phyloP scores from a whole-genome alignment of 2,888 invertebrate genomes.

The Lamellibrachia satsuma region DNA sequence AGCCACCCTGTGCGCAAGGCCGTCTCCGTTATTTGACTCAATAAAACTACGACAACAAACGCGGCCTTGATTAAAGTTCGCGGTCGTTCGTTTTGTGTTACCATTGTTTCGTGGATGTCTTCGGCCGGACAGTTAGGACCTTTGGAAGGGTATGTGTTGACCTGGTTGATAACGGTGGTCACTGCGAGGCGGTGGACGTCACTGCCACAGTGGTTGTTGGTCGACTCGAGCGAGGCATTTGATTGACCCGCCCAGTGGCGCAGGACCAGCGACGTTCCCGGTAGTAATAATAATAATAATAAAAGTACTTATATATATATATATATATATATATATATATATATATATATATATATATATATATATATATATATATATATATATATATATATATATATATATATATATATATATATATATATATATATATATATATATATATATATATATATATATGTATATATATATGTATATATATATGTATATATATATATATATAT shows the following conservation, averaged over 20 bases:
- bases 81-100: neutral
- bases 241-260: neutral
- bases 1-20: neutral
- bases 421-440: too few species aligned
- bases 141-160: neutral
- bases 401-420: too few species aligned
- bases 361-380: too few species aligned
- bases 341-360: too few species aligned
- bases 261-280: neutral
- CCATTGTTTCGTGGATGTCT: neutral
- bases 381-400: too few species aligned
- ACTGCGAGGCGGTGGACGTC: neutral
- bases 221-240: neutral
- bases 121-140: conserved; percentile 6
- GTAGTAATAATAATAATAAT: neutral
- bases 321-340: too few species aligned
- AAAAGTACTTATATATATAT: too few species aligned
- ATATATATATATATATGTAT: neutral
- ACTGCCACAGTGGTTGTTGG: neutral
- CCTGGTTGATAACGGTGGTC: neutral
- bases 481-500: conserved; percentile 18
- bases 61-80: neutral
- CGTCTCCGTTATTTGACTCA: neutral
- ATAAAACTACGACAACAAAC: neutral
- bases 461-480: conserved; percentile 17